phyloP scores from a whole-genome alignment of 2,797 vertebrate species.

The Decapterus maruadsi region DNA sequence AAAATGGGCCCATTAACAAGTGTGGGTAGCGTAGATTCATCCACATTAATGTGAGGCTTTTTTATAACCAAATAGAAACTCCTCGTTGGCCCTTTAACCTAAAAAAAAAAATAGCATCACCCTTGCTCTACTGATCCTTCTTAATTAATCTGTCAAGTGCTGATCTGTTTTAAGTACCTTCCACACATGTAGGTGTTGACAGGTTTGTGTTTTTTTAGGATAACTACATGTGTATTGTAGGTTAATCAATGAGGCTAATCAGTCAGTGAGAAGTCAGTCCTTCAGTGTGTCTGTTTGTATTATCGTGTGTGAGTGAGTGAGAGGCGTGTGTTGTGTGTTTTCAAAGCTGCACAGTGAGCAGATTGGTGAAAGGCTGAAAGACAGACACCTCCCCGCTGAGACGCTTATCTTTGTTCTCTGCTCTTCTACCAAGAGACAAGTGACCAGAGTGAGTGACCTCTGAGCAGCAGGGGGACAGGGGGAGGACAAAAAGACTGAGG shows the following conservation, averaged over 20 bases:
- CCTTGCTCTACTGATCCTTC: not conserved
- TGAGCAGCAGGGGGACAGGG: conserved; percentile 18
- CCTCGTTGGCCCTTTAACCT: no score
- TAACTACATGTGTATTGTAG: conserved; percentile 28
- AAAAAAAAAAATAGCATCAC: no score
- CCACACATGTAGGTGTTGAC: no score
- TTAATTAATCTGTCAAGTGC: not conserved
- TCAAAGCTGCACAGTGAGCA: conserved; percentile 23
- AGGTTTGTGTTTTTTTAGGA: not conserved
- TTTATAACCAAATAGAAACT: no score
- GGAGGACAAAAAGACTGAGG: not conserved
- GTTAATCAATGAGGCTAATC: conserved; percentile 34
- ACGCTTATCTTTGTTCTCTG: conserved; percentile 35
- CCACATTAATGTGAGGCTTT: no score
- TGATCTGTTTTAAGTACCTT: not conserved
- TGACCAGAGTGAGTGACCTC: conserved; percentile 30
- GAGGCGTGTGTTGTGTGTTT: conserved; percentile 16
- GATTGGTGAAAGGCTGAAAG: conserved; percentile 1
- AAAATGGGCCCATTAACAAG: no score
- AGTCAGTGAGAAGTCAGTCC: conserved; percentile 7
- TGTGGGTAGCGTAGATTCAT: no score
- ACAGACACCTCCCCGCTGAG: conserved; percentile 21
- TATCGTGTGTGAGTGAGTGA: not conserved
- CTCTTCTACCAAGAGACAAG: conserved; percentile 3
- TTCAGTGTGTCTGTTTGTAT: not conserved